These are phyloP conservation scores for Leuctra nigra DNA, from an alignment of 2,888 invertebrate genomes.

Conservation along the genomic window DNA sequence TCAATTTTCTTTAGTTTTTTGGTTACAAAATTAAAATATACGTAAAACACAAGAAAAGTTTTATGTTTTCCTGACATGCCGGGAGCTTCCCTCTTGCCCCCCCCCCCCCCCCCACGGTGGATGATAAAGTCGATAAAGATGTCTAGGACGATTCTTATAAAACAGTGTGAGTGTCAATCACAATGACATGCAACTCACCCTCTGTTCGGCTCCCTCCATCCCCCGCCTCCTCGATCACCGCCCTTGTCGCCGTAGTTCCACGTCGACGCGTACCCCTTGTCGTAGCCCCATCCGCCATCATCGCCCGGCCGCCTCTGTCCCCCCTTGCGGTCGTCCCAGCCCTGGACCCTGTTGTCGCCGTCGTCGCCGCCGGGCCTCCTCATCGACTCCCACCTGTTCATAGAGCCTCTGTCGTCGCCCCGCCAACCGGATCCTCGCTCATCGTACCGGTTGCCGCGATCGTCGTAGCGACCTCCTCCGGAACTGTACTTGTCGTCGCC, in stretches of 20 bases:
- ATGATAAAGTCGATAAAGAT: too few relatives aligned
- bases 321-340: conserved; percentile 7
- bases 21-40: too few relatives aligned
- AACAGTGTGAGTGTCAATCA: too few relatives aligned
- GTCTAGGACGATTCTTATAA: too few relatives aligned
- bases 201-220: conserved; percentile 17
- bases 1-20: too few relatives aligned
- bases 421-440: conserved; percentile 13
- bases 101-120: too few relatives aligned
- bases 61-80: too few relatives aligned
- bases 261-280: conserved; percentile 22
- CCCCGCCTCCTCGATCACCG: conserved; percentile 3
- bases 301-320: background rate
- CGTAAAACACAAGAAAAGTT: too few relatives aligned
- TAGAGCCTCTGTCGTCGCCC: conserved; percentile 6
- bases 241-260: conserved; percentile 19
- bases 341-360: background rate
- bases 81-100: too few relatives aligned
- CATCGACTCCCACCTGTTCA: conserved; percentile 2
- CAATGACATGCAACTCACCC: conserved; percentile 23
- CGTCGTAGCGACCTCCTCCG: conserved; percentile 16
- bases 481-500: background rate
- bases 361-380: background rate
- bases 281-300: conserved; percentile 22
- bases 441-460: background rate